Conservation (phyloP, 1,140 invertebrate species). For the Drosophila bocki region DNA sequence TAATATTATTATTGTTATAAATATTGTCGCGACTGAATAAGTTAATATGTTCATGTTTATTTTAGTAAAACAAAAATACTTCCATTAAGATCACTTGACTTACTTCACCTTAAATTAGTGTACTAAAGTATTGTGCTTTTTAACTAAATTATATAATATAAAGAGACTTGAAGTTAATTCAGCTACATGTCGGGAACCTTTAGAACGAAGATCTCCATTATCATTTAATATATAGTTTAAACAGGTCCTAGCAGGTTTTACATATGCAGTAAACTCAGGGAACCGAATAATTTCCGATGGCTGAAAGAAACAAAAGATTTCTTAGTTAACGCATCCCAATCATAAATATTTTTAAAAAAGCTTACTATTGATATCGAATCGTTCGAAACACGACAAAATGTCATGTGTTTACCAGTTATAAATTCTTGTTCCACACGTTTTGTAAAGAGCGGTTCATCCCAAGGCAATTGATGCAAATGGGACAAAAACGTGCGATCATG, state of each 20-base stretch:
- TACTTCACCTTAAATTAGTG: not conserved
- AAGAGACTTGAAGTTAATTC: not conserved
- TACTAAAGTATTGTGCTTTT: not conserved
- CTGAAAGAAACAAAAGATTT: not conserved
- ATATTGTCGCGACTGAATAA: too few species aligned
- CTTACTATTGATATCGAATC: slow-evolving; percentile 83
- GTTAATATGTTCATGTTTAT: not conserved
- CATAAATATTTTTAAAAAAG: not conserved
- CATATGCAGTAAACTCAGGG: slow-evolving; percentile 75
- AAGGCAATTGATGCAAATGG: slow-evolving; percentile 91
- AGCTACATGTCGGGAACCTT: slow-evolving; percentile 14
- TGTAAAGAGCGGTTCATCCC: slow-evolving; percentile 90
- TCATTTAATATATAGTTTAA: slow-evolving; percentile 67
- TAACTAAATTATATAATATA: not conserved
- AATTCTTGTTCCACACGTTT: slow-evolving; percentile 90
- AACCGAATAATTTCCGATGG: slow-evolving; percentile 80
- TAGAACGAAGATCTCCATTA: slow-evolving; percentile 62
- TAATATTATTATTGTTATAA: too few species aligned
- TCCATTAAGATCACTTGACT: not conserved
- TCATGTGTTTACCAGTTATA: slow-evolving; percentile 88
- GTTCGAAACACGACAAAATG: slow-evolving; percentile 80
- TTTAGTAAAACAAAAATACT: not conserved
- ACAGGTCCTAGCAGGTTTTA: slow-evolving; percentile 72
- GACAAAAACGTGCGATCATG: slow-evolving; percentile 90
- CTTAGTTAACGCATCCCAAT: not conserved